Evolutionary conservation across 2,888 invertebrate species (phyloP), one percentile per base, ranked within the genome.

Genomic region (Stegana nigrithorax): DNA sequence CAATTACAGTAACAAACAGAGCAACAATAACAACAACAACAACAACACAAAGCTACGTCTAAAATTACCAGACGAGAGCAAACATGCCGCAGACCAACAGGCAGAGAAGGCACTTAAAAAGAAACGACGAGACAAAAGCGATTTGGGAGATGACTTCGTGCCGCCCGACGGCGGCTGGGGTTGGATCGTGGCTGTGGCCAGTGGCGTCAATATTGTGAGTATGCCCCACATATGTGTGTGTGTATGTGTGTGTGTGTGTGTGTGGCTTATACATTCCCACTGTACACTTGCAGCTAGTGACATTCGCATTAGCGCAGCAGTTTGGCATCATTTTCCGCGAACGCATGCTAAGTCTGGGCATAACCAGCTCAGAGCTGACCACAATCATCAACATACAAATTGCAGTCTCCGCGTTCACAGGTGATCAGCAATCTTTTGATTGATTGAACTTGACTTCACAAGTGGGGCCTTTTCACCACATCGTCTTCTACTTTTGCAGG

Each of bases 81-180:
- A 19, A 32, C 58, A 59, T 39, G 42, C 55, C 63, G 64, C 60
- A 60, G n/a, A n/a, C n/a, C n/a, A n/a, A n/a, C n/a, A n/a, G n/a
- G n/a, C n/a, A n/a, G n/a, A n/a, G n/a, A n/a, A n/a, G 56, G 56
- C 63, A 23, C 45, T 39, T 45, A 81, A 83, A 36, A 81, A 83
- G 73, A 81, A 81, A 68, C 76, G 86, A 12, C 77, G 78, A 29
- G 82, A 85, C 64, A 84, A 85, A 72, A 83, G 82, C 60, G 83
- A 85, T 70, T 75, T 85, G 64, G 85, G 85, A 45, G 81, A 88
- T 27, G 89, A 90, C 63, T 92, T 91, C 73, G 84, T 89, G 45
- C 89, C 92, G 2, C 92, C 92, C 0, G 92, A 93, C 81, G 93
- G 93, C 1, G 92, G 92, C 0, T 93, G 92, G 92, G 85, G 85